Conservation (phyloP, 2,888 invertebrate genomes). For the Minunthozetes semirufus region DNA sequence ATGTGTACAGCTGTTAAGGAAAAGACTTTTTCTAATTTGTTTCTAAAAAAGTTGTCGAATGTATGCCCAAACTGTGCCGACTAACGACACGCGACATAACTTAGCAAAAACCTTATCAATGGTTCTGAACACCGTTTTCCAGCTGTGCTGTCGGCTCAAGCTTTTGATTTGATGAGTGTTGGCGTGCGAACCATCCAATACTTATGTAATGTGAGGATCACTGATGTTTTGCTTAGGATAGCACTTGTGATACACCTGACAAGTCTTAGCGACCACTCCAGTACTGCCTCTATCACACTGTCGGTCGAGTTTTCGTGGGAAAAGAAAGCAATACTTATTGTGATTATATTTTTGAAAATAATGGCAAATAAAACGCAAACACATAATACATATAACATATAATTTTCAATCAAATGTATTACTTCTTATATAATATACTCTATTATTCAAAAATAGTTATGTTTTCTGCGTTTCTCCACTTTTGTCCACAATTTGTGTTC, state of each 20-base stretch:
- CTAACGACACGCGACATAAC: conserved; percentile 20
- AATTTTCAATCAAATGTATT: not conserved
- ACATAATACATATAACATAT: not conserved
- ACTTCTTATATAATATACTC: not conserved
- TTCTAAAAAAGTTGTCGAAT: conserved; percentile 25
- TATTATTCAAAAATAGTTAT: conserved; percentile 2
- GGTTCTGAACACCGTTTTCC: conserved; percentile 14
- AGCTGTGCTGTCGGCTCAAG: conserved; percentile 29
- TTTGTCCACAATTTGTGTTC: not conserved
- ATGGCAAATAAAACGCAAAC: conserved; percentile 13
- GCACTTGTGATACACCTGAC: conserved; percentile 30
- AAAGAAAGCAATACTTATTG: conserved; percentile 31
- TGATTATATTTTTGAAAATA: not conserved
- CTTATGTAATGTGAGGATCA: conserved; percentile 29
- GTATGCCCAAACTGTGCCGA: not conserved
- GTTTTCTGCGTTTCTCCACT: not conserved
- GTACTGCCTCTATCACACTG: not conserved
- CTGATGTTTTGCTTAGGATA: conserved; percentile 19
- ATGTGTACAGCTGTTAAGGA: conserved; percentile 16
- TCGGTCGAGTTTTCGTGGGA: conserved; percentile 21
- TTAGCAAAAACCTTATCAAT: conserved; percentile 20
- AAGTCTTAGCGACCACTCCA: conserved; percentile 14
- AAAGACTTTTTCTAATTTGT: conserved; percentile 21
- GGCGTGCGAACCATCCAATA: conserved; percentile 17
- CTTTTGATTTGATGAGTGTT: conserved; percentile 8